Base-by-base conservation (phyloP, 37 sponge, comb jelly and placozoan genomes). In the Spongilla lacustris region DNA sequence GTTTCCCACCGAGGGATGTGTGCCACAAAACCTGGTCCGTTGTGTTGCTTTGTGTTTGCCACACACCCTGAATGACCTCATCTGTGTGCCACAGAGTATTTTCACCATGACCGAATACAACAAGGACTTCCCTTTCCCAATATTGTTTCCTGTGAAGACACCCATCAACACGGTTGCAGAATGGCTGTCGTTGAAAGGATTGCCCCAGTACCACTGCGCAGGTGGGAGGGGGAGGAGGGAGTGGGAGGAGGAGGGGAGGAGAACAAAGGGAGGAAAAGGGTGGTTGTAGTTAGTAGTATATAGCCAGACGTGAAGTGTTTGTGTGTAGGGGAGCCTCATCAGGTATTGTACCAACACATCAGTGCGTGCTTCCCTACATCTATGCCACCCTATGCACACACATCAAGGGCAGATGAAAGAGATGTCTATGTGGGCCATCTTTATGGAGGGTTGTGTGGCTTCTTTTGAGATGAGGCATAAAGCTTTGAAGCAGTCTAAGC, bases 141-240 rank as follows among this genome's bases (percentile, higher is more conserved):
- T 89, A 14, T 68, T 98, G 23, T 98, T 98, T 85, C 95, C 98
- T 5, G 91, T 95, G 21, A 83, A 86, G 46, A 46, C 90, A 10
- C 95, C 95, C 41, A 80, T 67, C 31, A 96, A 98, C 74, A 88
- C 83, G 5, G 83, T 96, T 0, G 98, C 98, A 0, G 98, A 96
- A 78, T 98, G 98, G 96, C 93, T 98, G 69, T 86, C 95, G 9
- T 84, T 80, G 74, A 94, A 96, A 31, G 46, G 50, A 10, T 12
- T 96, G 24, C 76, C 87, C 17, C 98, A 98, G 85, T 93, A 92
- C 80, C 98, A 98, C 83, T 94, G 94, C 87, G 98, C 98, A 83
- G 96, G 96, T 96, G 22, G 21, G 80, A 32, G 24, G 36, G 30
- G 24, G 11, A 31, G 4, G 77, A 25, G 14, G 1, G 29, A 4